Evolutionary conservation across 2,113 vertebrate species (phyloP), one percentile per base, ranked within the genome.

Genomic region (Loxodonta africana): DNA sequence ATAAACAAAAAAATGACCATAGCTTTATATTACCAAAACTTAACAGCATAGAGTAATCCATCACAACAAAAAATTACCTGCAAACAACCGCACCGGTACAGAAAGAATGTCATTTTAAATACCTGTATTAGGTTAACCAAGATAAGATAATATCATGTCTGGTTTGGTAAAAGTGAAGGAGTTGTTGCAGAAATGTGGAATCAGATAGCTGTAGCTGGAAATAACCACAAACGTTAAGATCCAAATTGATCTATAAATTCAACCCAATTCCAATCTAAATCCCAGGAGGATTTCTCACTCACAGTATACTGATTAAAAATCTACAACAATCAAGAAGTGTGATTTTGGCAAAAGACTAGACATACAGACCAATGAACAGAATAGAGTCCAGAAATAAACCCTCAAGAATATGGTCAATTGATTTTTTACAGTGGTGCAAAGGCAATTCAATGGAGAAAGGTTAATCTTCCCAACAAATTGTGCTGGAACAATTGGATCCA

Each of bases 381-480:
- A 80, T n/a, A 63, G 11, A 6, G 8, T 77, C 30, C 71, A 83
- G 41, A 82, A 83, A 83, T 51, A 83, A 96, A 44, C 60, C 25
- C 37, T 83, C 20, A 87, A 26, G 81, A 91, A 63, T 73, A 80
- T 33, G 18, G 44, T n/a, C n/a, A 63, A 17, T 57, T 82, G 77
- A 94, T 94, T 91, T 91, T 73, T 81, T n/a, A 78, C 26, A 71
- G n/a, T 67, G 26, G 9, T 20, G 33, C 84, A 95, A 95, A 93
- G 30, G 46, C 25, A 91, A 87, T 91, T 71, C 26, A 77, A n/a
- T 48, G 65, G 67, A 77, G 76, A 91, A 87, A 73, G 28, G 2
- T 63, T 85, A 65, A 12, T 51, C 41, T 77, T 77, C 71, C 57
- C 63, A 83, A 83, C 30, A 91, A 60, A 91, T 57, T 74, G 57